Evolutionary conservation across 2,797 vertebrate species (phyloP).

Genomic region (Bradypus variegatus): DNA sequence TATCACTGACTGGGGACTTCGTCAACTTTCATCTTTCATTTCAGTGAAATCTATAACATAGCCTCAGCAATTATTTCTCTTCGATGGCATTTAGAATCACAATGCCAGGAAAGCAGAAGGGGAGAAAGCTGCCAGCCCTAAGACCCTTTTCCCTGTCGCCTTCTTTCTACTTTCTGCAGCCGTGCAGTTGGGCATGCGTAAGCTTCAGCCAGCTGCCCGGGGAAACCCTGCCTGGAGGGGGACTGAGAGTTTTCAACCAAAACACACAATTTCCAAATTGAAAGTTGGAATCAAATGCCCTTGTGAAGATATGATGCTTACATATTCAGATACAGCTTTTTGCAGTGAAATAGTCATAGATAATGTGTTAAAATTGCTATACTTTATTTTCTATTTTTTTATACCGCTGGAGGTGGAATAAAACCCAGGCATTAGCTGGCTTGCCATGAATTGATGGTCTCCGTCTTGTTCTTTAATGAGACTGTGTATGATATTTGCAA

Average conservation of each 20-base stretch:
- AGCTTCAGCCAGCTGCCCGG: neutral
- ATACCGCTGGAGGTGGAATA: neutral
- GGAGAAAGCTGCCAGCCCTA: neutral
- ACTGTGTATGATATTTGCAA: neutral
- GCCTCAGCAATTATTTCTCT: neutral
- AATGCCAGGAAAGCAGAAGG: neutral
- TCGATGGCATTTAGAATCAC: neutral
- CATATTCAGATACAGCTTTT: slow-evolving; percentile 4
- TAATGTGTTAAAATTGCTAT: neutral
- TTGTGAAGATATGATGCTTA: neutral
- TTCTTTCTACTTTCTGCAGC: neutral
- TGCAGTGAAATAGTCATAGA: neutral
- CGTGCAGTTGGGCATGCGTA: neutral
- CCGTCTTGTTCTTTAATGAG: neutral
- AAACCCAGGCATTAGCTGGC: neutral
- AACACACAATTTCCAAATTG: neutral
- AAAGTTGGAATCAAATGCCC: neutral
- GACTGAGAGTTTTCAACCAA: neutral
- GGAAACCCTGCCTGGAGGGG: neutral
- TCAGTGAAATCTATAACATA: neutral
- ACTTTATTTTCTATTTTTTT: slow-evolving; percentile 32
- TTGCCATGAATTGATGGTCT: neutral
- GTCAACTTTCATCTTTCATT: neutral
- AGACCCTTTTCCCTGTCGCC: neutral
- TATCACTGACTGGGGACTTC: neutral